These are phyloP conservation scores for Bimastos eiseni DNA, from an alignment of 2,888 invertebrate genomes.

Conservation along the genomic window DNA sequence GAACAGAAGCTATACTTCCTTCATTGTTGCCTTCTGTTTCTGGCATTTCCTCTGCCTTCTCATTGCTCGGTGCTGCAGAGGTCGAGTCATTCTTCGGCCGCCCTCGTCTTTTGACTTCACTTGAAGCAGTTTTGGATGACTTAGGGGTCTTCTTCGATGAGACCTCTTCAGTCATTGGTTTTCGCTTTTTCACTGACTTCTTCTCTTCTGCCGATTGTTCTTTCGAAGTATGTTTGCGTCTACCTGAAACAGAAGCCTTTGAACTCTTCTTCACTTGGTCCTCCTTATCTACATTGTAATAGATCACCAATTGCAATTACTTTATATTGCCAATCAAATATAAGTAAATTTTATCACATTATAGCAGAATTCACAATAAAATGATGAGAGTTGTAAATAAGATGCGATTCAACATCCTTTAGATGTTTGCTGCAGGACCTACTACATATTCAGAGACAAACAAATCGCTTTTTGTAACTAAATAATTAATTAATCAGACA, in stretches of 20 bases:
- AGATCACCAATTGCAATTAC: background rate
- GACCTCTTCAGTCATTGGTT: background rate
- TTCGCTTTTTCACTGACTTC: background rate
- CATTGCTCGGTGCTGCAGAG: background rate
- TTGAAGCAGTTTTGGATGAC: background rate
- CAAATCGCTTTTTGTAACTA: background rate
- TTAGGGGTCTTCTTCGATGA: background rate
- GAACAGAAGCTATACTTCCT: background rate
- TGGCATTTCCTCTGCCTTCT: background rate
- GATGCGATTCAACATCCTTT: too few relatives aligned
- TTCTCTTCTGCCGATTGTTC: background rate
- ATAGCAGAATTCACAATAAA: background rate
- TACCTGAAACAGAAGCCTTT: background rate
- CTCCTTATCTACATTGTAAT: background rate
- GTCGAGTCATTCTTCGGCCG: background rate
- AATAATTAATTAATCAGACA: background rate
- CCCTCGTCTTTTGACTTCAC: background rate
- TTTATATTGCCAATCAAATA: background rate
- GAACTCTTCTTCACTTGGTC: background rate
- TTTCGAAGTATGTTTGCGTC: background rate
- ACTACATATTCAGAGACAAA: background rate
- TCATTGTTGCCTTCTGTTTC: background rate
- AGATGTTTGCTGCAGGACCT: background rate
- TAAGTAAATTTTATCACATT: background rate
- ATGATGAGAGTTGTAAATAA: background rate